These are phyloP conservation scores for Autographa pulchrina DNA, from an alignment of 2,888 invertebrate species.

Conservation along the genomic window DNA sequence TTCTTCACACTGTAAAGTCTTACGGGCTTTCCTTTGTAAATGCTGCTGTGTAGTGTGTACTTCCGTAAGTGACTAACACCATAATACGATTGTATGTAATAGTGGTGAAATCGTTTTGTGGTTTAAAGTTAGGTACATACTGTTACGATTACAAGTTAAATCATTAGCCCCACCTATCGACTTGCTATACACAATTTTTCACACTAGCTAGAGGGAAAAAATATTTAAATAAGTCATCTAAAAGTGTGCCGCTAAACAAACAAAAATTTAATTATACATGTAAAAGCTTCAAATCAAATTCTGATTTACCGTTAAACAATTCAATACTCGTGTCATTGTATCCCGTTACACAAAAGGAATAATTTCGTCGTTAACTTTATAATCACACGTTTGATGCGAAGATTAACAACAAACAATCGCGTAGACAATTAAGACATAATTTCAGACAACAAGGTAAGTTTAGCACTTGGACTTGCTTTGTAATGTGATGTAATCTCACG, in stretches of 20 bases:
- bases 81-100: no score
- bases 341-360: background rate
- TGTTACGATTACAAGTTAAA: no score
- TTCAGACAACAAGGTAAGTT: constrained; percentile 5
- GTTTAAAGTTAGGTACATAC: no score
- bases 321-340: background rate
- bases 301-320: constrained; percentile 1
- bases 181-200: no score
- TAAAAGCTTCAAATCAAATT: background rate
- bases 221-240: background rate
- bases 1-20: no score
- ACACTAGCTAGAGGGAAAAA: background rate
- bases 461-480: constrained; percentile 25
- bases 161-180: no score
- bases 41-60: no score
- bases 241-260: background rate
- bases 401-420: constrained; percentile 15
- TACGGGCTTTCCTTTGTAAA: no score
- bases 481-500: constrained; percentile 36
- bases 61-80: no score
- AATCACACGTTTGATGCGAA: constrained; percentile 10
- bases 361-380: background rate
- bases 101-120: no score
- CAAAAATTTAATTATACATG: background rate
- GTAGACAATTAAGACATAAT: constrained; percentile 16